Percentiles rank a stretch among this genome's conserved stretches.
Conservation (phyloP, 37 sponge, comb jelly and placozoan species). For the Crambe crambe region DNA sequence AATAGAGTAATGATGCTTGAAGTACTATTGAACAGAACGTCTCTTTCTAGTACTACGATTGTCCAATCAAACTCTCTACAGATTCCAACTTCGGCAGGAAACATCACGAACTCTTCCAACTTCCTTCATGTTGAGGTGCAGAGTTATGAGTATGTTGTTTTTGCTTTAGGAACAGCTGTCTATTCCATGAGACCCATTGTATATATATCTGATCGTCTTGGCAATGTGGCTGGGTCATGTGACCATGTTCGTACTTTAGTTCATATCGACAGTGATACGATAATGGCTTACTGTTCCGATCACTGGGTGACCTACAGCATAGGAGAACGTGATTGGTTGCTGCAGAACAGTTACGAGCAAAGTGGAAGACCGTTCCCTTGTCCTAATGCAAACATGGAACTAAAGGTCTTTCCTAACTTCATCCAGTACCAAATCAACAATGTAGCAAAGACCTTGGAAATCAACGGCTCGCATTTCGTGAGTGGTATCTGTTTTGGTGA, state of each 20-base stretch:
- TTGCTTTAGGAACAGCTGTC: neutral
- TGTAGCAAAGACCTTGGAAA: neutral
- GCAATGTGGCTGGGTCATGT: neutral
- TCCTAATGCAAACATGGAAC: neutral
- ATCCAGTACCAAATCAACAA: neutral
- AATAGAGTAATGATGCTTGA: neutral
- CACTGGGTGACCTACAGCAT: neutral
- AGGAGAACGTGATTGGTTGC: neutral
- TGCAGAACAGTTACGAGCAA: neutral
- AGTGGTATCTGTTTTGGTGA: neutral
- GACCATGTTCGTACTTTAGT: neutral
- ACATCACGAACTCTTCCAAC: constrained; percentile 2
- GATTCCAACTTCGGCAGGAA: neutral
- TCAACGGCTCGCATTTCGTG: neutral
- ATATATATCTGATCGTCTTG: neutral
- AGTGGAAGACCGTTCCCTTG: neutral
- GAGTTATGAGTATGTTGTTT: neutral
- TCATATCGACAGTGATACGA: neutral
- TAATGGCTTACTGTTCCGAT: neutral
- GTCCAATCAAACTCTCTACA: neutral
- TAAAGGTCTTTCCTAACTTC: neutral
- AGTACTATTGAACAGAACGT: neutral
- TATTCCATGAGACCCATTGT: neutral
- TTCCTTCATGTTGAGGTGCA: neutral
- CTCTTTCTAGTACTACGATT: neutral